phyloP scores from a whole-genome alignment of 2,797 vertebrate genomes.

The Fistularia tabacaria region DNA sequence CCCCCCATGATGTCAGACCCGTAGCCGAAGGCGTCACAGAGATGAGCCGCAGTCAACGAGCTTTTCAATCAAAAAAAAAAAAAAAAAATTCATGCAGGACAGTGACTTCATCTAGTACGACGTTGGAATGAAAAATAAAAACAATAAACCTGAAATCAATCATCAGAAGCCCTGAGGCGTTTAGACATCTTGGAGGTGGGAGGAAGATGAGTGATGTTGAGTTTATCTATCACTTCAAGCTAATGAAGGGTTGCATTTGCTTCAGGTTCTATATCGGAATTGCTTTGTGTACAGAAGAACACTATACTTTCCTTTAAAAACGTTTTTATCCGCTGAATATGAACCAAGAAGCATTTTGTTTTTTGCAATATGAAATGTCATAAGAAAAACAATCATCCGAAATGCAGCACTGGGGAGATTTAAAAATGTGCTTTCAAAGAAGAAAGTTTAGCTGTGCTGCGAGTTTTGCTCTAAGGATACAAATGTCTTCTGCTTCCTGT shows the following conservation, averaged over 20 bases:
- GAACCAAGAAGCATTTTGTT: conserved; percentile 20
- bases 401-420: conserved; percentile 24
- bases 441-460: conserved; percentile 51
- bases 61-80: conserved; percentile 66
- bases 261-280: not conserved
- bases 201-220: conserved; percentile 46
- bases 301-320: not conserved
- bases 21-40: conserved; percentile 45
- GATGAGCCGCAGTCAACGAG: conserved; percentile 40
- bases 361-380: conserved; percentile 16
- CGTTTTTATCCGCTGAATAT: conserved; percentile 7
- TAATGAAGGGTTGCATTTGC: conserved; percentile 24
- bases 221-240: conserved; percentile 49
- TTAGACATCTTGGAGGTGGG: conserved; percentile 52
- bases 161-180: conserved; percentile 48
- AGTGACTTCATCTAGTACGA: conserved; percentile 54
- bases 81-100: conserved; percentile 47
- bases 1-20: conserved; percentile 46
- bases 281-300: not conserved
- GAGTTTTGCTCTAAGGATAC: conserved; percentile 48
- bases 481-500: conserved; percentile 50
- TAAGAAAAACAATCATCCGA: conserved; percentile 23
- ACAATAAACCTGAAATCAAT: conserved; percentile 73
- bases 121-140: conserved; percentile 62
- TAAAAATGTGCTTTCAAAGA: conserved; percentile 30